Conservation (phyloP, 2,888 invertebrate species). For the Camponotus fellah region DNA sequence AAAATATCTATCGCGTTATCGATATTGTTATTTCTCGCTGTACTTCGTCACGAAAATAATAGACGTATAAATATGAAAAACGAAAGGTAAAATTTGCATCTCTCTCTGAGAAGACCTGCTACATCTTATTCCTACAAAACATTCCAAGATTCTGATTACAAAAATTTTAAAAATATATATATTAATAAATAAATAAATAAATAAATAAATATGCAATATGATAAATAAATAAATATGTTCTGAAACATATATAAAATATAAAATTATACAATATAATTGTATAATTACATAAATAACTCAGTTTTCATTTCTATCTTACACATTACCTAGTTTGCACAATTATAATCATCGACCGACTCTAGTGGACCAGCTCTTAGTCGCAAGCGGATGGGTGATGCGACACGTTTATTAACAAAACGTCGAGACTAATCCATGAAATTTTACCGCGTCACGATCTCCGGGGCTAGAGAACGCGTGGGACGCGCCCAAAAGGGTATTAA, state of each 20-base stretch:
- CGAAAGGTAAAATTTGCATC: not conserved
- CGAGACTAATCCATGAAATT: constrained; percentile 59
- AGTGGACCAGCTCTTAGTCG: not conserved
- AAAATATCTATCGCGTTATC: not conserved
- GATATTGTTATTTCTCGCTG: not conserved
- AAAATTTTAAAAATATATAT: not conserved
- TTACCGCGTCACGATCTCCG: constrained; percentile 56
- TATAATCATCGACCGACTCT: constrained; percentile 9
- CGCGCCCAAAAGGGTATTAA: constrained; percentile 56
- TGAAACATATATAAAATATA: not conserved
- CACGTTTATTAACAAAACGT: constrained; percentile 44
- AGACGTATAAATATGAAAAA: not conserved
- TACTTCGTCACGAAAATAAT: not conserved
- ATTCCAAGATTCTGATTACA: not conserved
- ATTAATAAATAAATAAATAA: too few species aligned
- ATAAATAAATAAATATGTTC: not conserved
- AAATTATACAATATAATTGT: not conserved
- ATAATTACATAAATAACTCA: constrained; percentile 7
- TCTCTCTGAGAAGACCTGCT: not conserved
- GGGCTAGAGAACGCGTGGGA: constrained; percentile 5
- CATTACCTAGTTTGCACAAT: not conserved
- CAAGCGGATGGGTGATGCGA: not conserved
- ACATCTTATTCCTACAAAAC: not conserved
- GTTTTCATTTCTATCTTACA: not conserved
- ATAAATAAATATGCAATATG: too few species aligned